These are phyloP conservation scores for Physocephala rufipes DNA, from an alignment of 2,888 invertebrate species.

Conservation along the genomic window DNA sequence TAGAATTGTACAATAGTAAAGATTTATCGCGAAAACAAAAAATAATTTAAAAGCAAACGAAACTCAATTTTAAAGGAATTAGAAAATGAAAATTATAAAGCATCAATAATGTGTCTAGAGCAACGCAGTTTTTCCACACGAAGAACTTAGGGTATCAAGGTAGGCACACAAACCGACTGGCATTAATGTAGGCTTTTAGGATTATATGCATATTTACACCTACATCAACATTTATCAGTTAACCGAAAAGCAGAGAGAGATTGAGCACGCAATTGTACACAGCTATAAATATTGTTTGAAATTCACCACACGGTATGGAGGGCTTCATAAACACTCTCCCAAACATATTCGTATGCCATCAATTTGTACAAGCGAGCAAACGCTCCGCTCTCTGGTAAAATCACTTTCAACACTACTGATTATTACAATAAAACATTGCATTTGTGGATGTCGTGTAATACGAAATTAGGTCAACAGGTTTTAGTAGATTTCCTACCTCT, in stretches of 20 bases:
- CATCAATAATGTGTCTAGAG: too few relatives aligned
- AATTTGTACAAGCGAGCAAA: too few relatives aligned
- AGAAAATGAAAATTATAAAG: too few relatives aligned
- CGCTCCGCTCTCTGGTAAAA: constrained; percentile 17
- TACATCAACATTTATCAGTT: neutral
- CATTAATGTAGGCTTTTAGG: neutral
- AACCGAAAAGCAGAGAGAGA: neutral
- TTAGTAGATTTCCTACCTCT: constrained; percentile 58
- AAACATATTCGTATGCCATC: constrained; percentile 3
- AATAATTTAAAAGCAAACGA: too few relatives aligned
- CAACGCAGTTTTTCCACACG: too few relatives aligned
- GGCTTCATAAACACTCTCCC: constrained; percentile 21
- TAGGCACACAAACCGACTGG: neutral
- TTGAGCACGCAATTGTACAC: neutral
- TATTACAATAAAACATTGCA: constrained; percentile 32
- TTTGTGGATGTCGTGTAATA: constrained; percentile 46
- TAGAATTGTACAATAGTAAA: too few relatives aligned
- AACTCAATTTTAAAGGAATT: too few relatives aligned
- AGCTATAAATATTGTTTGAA: neutral
- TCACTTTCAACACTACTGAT: constrained; percentile 33
- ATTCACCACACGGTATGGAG: constrained; percentile 25
- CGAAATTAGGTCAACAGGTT: constrained; percentile 67
- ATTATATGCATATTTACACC: neutral
- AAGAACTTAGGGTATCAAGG: neutral
- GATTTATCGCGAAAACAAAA: too few relatives aligned